Evolutionary conservation across 2,888 invertebrate genomes (phyloP).

Genomic region (Anaspis maculata): DNA sequence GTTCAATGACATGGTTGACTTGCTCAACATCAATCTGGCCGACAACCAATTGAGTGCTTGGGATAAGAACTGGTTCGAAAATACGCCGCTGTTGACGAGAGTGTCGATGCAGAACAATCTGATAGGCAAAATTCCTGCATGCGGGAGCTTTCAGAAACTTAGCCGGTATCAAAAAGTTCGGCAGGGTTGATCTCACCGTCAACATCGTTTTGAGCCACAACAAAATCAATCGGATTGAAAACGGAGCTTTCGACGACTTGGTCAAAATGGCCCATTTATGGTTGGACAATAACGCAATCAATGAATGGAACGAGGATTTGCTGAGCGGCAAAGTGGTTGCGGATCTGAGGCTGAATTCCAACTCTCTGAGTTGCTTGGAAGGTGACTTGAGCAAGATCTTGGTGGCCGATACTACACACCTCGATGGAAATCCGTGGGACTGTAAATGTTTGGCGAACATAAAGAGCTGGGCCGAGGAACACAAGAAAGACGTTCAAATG

Average conservation of each 20-base stretch:
- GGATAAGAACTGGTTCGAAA: slow-evolving; percentile 26
- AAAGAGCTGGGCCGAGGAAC: slow-evolving; percentile 20
- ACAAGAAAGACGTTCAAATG: slow-evolving; percentile 18
- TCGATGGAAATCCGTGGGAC: slow-evolving; percentile 26
- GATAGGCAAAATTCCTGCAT: slow-evolving; percentile 20
- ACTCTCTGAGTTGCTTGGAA: slow-evolving; percentile 24
- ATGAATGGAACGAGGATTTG: slow-evolving; percentile 17
- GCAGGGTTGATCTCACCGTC: slow-evolving; percentile 18
- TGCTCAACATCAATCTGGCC: slow-evolving; percentile 22
- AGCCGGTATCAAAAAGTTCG: slow-evolving; percentile 20
- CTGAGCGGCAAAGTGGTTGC: slow-evolving; percentile 18
- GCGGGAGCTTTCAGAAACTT: slow-evolving; percentile 26
- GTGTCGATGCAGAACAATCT: slow-evolving; percentile 27
- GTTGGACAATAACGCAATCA: slow-evolving; percentile 26
- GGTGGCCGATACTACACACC: slow-evolving; percentile 21
- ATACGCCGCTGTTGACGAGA: slow-evolving; percentile 22
- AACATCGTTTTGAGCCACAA: slow-evolving; percentile 28
- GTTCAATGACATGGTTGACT: slow-evolving; percentile 21
- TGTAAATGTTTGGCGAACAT: slow-evolving; percentile 24
- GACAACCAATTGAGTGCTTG: slow-evolving; percentile 23
- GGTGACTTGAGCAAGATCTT: slow-evolving; percentile 20
- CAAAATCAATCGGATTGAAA: slow-evolving; percentile 21
- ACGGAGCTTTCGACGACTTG: slow-evolving; percentile 22
- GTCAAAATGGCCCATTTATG: slow-evolving; percentile 26
- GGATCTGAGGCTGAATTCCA: slow-evolving; percentile 23